Evolutionary conservation across 2,797 vertebrate species (phyloP).

Genomic region (Bradypodion ventrale): DNA sequence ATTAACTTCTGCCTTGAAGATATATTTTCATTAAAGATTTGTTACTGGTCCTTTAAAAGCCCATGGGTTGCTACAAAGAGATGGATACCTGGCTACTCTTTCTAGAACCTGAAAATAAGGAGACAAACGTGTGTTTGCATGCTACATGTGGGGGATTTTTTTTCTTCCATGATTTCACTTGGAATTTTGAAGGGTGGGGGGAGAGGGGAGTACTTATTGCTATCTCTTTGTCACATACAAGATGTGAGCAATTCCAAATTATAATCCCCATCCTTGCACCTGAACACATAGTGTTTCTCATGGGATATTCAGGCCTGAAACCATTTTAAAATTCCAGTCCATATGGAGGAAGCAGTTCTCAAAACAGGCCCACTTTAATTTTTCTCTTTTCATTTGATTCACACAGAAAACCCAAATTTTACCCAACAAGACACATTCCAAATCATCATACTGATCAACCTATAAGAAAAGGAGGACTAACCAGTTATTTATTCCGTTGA

Average conservation of each 20-base stretch:
- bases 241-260: neutral
- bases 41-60: neutral
- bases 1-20: neutral
- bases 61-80: neutral
- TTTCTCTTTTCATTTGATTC: neutral
- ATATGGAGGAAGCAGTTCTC: neutral
- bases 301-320: neutral
- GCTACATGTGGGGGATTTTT: neutral
- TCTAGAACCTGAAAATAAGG: neutral
- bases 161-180: neutral
- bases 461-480: slow-evolving; percentile 30
- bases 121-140: neutral
- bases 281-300: neutral
- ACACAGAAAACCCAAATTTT: neutral
- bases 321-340: neutral
- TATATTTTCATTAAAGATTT: neutral
- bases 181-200: no score
- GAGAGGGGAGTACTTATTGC: no score
- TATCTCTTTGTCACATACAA: neutral
- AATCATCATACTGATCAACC: neutral
- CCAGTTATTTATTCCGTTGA: slow-evolving; percentile 56
- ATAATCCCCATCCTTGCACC: neutral
- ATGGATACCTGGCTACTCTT: neutral
- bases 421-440: neutral
- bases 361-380: neutral